A percentile compares a stretch with the other conserved stretches of the same genome.
Evolutionary conservation across 1,140 invertebrate species (phyloP).

Genomic region (Micrasema longulum): DNA sequence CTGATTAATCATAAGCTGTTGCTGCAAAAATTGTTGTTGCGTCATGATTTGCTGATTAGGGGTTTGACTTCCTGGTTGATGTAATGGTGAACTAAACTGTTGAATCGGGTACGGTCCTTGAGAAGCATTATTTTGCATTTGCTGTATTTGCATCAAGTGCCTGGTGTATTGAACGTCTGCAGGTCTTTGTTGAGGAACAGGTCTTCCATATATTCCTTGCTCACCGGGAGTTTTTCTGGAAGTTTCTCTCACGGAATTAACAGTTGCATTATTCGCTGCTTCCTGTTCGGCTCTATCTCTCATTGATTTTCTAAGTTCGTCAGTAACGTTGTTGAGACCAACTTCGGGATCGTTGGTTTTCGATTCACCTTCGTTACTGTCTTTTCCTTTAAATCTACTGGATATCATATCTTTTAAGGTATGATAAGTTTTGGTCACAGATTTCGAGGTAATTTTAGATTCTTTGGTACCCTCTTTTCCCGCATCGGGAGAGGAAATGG

Average conservation of each 20-base stretch:
- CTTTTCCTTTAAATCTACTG: constrained; percentile 79
- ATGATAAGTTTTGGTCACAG: constrained; percentile 81
- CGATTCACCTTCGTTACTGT: constrained; percentile 66
- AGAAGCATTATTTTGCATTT: constrained; percentile 68
- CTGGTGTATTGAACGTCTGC: constrained; percentile 60
- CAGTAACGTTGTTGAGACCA: constrained; percentile 73
- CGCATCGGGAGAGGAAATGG: constrained; percentile 66
- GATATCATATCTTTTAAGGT: constrained; percentile 88
- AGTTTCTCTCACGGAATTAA: constrained; percentile 32
- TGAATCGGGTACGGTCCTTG: constrained; percentile 55
- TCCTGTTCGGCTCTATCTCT: constrained; percentile 61
- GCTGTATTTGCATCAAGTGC: constrained; percentile 61
- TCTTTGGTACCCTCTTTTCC: constrained; percentile 67
- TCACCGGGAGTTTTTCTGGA: constrained; percentile 61
- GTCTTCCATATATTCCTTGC: constrained; percentile 71
- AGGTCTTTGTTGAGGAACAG: constrained; percentile 64
- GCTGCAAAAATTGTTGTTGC: constrained; percentile 57
- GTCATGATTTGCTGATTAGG: constrained; percentile 59
- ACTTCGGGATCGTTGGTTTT: constrained; percentile 68
- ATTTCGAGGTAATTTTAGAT: constrained; percentile 73
- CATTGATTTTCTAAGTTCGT: constrained; percentile 70
- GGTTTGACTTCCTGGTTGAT: constrained; percentile 36
- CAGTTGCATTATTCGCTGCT: constrained; percentile 60
- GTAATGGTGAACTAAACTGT: constrained; percentile 56
- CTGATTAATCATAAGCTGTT: constrained; percentile 64